Base-by-base conservation (phyloP, 2,888 invertebrate genomes). In the Lasioglossum vierecki region DNA sequence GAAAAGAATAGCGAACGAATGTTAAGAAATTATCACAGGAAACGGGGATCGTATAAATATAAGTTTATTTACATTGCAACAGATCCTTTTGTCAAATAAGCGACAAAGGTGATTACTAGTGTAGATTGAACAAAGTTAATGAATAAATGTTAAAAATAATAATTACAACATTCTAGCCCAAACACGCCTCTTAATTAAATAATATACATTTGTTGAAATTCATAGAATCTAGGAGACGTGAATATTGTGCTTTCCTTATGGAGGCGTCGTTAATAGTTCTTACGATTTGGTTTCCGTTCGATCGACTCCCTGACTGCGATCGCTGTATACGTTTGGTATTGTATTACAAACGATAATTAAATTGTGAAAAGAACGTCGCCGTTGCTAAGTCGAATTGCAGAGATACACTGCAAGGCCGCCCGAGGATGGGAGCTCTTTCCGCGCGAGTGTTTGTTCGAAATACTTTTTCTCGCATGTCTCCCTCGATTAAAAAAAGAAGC, bases 51-150 rank as follows among this genome's bases (percentile, higher is more conserved):
- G 92, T 95, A 95, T 94, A 94, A 95, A 94, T 95, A 94, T 94
- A 95, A 93, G 94, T 95, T 95, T 95, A 95, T 95, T 95, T 95
- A 95, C 94, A 95, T 94, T 94, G 93, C 93, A 95, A 94, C 94
- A 93, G 93, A 92, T 93, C 89, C 93, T 92, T 88, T 92, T 92
- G 93, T 92, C 92, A 91, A 91, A 92, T 92, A 91, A 90, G 87
- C 89, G 92, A 93, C 93, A 92, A 93, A 92, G 91, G 91, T 89
- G 89, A 93, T 93, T 93, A 94, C 92, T 91, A 91, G 92, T 93
- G 92, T 93, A 92, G 91, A 93, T 88, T 92, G 91, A 91, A 91
- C 91, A 88, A 90, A 92, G 89, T 91, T 92, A 90, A 90, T 91
- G 88, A 89, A 91, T 91, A 92, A 92, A 93, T 92, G 91, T 92